A percentile compares a stretch with the other conserved stretches of the same genome.
Evolutionary conservation across 2,797 vertebrate genomes (phyloP).

Genomic region (Ptychobarbus kaznakovi): DNA sequence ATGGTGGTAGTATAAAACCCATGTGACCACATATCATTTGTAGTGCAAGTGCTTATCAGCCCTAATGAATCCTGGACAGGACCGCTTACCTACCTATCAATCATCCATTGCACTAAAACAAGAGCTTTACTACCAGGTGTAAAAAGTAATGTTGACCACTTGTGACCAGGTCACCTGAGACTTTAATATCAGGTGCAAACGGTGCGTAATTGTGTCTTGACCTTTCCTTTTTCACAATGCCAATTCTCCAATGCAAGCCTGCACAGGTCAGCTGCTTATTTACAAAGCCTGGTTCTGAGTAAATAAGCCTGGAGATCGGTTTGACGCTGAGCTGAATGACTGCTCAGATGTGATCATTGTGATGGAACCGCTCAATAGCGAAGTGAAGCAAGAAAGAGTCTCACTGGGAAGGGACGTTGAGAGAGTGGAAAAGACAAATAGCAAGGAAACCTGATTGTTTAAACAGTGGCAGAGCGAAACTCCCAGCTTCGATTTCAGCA

Average conservation of each 20-base stretch:
- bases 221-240: neutral
- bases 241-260: slow-evolving; percentile 56
- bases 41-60: neutral
- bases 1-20: neutral
- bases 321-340: slow-evolving; percentile 35
- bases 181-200: neutral
- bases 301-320: slow-evolving; percentile 40
- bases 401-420: neutral
- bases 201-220: slow-evolving; percentile 11
- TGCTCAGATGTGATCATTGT: slow-evolving; percentile 14
- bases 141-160: slow-evolving; percentile 5
- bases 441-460: slow-evolving; percentile 18
- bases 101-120: neutral
- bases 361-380: slow-evolving; percentile 56
- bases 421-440: slow-evolving; percentile 4
- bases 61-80: neutral
- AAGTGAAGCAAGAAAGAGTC: slow-evolving; percentile 24
- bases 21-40: neutral
- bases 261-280: slow-evolving; percentile 64
- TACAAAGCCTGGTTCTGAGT: slow-evolving; percentile 62
- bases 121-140: neutral
- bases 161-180: neutral
- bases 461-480: slow-evolving; percentile 9
- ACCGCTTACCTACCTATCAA: neutral
- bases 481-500: slow-evolving; percentile 28